A percentile compares a stretch with the other conserved stretches of the same genome.
These are phyloP conservation scores for Noctua janthina DNA, from an alignment of 2,888 invertebrate genomes.

Conservation along the genomic window DNA sequence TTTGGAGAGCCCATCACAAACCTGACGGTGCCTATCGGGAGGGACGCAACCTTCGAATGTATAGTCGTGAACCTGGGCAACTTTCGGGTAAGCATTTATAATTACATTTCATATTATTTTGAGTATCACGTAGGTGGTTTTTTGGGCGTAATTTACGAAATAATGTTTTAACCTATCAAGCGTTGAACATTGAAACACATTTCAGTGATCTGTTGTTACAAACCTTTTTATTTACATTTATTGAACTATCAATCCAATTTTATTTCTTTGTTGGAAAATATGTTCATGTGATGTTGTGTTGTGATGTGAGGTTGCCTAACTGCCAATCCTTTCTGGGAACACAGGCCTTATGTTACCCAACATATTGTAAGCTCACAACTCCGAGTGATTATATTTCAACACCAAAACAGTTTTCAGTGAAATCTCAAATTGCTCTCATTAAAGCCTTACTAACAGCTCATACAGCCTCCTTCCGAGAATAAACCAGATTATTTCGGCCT, in stretches of 20 bases:
- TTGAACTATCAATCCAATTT: not conserved
- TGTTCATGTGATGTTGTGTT: too few relatives aligned
- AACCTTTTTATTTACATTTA: not conserved
- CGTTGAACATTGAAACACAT: not conserved
- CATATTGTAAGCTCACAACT: not conserved
- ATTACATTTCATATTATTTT: not conserved
- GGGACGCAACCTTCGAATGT: conserved; percentile 97
- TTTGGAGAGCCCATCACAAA: conserved; percentile 96
- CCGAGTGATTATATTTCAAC: not conserved
- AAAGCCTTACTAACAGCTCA: not conserved
- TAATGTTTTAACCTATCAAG: too few relatives aligned
- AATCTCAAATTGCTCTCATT: not conserved
- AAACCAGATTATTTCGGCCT: conserved; percentile 18
- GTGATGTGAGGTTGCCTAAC: too few relatives aligned
- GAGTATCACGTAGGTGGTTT: not conserved
- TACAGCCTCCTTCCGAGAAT: not conserved
- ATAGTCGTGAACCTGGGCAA: conserved; percentile 96
- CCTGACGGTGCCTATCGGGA: conserved; percentile 95
- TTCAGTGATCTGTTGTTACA: not conserved
- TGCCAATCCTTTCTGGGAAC: too few relatives aligned
- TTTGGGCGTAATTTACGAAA: too few relatives aligned
- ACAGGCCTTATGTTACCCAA: not conserved
- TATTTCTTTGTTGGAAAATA: not conserved
- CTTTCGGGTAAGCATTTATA: conserved; percentile 93
- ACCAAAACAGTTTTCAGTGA: not conserved